These are phyloP conservation scores for Puffinus mauretanicus DNA, from an alignment of 2,113 vertebrate species.

Conservation along the genomic window DNA sequence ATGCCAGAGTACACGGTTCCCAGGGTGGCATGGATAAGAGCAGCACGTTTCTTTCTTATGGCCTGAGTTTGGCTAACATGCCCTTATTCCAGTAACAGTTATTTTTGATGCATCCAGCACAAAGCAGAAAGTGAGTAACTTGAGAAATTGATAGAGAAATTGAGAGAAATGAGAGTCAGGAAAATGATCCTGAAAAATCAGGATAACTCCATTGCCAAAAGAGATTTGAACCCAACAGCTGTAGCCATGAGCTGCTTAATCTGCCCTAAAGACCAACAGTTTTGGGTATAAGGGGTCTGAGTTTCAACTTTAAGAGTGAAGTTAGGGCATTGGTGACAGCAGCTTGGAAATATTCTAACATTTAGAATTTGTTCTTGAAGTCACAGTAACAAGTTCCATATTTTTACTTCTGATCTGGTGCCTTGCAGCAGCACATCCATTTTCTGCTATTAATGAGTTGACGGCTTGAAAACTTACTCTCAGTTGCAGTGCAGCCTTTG, in stretches of 20 bases:
- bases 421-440: conserved; percentile 59
- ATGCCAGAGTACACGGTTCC: background rate
- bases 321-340: background rate
- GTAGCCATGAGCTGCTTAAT: background rate
- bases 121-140: background rate
- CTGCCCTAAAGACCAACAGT: background rate
- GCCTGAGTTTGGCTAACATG: background rate
- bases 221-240: background rate
- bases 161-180: background rate
- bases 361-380: conserved; percentile 26
- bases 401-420: conserved; percentile 37
- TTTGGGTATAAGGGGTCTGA: background rate
- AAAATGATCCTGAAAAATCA: background rate
- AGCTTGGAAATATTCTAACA: conserved; percentile 16
- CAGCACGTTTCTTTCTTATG: background rate
- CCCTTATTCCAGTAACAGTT: background rate
- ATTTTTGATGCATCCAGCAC: background rate
- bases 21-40: background rate
- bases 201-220: background rate
- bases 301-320: background rate
- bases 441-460: conserved; percentile 62
- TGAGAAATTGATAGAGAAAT: background rate
- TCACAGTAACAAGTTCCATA: background rate
- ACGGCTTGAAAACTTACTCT: conserved; percentile 47
- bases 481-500: conserved; percentile 56